A percentile compares a stretch with the other conserved stretches of the same genome.
phyloP scores from a whole-genome alignment of 1,140 invertebrate genomes.

The Yoshiicerus persimilis region DNA sequence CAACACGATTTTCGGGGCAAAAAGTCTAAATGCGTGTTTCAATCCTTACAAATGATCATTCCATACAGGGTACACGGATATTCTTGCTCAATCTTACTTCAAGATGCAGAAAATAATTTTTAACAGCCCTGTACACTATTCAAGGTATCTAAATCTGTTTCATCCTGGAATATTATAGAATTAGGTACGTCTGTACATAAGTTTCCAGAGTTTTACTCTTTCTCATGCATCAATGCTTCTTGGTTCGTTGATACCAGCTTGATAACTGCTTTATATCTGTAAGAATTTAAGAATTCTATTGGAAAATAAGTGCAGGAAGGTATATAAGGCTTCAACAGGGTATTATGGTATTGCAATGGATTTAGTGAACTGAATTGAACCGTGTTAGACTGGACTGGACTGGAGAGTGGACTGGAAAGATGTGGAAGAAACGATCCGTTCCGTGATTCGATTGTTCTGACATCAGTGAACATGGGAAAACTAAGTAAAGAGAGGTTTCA shows the following conservation, averaged over 20 bases:
- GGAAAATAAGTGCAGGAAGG: background rate
- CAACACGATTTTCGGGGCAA: background rate
- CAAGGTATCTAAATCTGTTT: no score
- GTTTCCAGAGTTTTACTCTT: background rate
- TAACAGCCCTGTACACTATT: background rate
- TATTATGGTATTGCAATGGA: background rate
- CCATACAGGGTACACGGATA: background rate
- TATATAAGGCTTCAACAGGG: background rate
- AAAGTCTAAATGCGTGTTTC: background rate
- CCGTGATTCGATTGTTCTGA: background rate
- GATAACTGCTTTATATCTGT: background rate
- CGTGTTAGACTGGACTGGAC: background rate
- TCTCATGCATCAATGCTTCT: background rate
- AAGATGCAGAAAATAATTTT: no score
- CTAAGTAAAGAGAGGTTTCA: background rate
- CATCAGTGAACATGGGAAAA: background rate
- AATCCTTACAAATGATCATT: background rate
- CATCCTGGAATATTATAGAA: no score
- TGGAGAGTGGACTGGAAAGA: background rate
- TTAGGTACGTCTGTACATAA: no score
- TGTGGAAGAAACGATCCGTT: background rate
- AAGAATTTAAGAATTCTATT: background rate
- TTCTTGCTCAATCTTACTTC: no score
- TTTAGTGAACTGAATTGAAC: background rate
- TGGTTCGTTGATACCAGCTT: background rate